Percentiles rank a stretch among this genome's conserved stretches.
Conservation (phyloP, 2,888 invertebrate genomes). For the Sinohyriopsis cumingii region DNA sequence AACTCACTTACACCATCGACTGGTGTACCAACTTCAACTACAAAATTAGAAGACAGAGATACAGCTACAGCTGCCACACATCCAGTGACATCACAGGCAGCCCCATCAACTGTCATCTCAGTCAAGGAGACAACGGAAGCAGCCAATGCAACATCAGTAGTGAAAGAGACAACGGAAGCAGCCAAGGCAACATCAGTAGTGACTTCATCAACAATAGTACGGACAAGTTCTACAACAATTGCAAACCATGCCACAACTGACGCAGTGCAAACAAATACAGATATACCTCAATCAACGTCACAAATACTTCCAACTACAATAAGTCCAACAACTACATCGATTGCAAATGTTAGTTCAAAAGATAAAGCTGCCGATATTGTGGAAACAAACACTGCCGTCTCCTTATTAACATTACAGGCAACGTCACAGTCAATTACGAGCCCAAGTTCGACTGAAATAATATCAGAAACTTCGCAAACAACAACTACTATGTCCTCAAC, state of each 20-base stretch:
- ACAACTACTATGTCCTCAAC: constrained; percentile 1
- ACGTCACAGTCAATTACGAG: too few relatives aligned
- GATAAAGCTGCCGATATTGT: too few relatives aligned
- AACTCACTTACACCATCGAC: too few relatives aligned
- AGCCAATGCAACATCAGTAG: background rate
- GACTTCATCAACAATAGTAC: background rate
- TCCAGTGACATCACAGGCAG: constrained; percentile 1
- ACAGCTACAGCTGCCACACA: constrained; percentile 1
- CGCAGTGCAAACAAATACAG: too few relatives aligned
- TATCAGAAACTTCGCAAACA: background rate
- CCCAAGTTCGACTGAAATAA: background rate
- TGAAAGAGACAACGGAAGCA: background rate
- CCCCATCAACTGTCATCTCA: constrained; percentile 5
- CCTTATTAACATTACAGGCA: too few relatives aligned
- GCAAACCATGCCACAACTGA: too few relatives aligned
- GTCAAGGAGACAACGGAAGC: background rate
- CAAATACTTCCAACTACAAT: background rate
- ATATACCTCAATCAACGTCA: background rate
- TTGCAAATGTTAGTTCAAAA: background rate
- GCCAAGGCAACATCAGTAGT: background rate
- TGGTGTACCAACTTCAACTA: too few relatives aligned
- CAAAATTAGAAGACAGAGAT: too few relatives aligned
- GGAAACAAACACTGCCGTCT: too few relatives aligned
- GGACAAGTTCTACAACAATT: background rate
- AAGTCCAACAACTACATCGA: background rate